phyloP scores from a whole-genome alignment of 2,113 vertebrate species.

The Nothobranchius kuhntae region DNA sequence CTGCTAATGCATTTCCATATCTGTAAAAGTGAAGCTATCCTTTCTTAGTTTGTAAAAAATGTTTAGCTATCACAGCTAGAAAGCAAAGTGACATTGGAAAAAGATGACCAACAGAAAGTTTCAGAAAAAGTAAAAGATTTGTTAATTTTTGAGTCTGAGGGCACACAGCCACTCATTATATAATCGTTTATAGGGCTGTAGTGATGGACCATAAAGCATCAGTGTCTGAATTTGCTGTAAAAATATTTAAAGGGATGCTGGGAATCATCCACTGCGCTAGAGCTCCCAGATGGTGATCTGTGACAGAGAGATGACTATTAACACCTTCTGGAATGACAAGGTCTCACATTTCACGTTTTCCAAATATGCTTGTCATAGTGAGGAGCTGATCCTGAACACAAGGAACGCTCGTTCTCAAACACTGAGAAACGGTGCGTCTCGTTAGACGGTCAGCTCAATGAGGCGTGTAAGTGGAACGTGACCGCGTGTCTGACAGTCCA shows the following conservation, averaged over 20 bases:
- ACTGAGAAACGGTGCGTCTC: not conserved
- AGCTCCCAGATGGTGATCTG: constrained; percentile 32
- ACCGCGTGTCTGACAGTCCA: constrained; percentile 5
- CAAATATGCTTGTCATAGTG: constrained; percentile 40
- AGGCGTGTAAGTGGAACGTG: constrained; percentile 7
- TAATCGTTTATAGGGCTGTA: too few relatives aligned
- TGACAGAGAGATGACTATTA: constrained; percentile 19
- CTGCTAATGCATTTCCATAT: too few relatives aligned
- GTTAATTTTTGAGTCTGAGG: too few relatives aligned
- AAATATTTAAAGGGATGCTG: not conserved
- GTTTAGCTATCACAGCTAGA: too few relatives aligned
- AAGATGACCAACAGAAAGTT: too few relatives aligned
- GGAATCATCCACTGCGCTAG: not conserved
- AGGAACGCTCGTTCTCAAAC: not conserved
- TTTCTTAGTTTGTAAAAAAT: too few relatives aligned
- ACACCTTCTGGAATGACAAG: constrained; percentile 10
- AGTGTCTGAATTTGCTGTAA: not conserved
- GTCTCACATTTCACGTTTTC: constrained; percentile 7
- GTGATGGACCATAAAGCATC: too few relatives aligned
- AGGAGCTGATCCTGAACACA: not conserved
- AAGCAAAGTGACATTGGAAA: too few relatives aligned
- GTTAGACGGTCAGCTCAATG: constrained; percentile 4
- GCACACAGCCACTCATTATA: too few relatives aligned
- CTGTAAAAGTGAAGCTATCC: too few relatives aligned
- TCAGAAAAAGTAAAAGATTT: too few relatives aligned